Base-by-base conservation (phyloP, 37 sponge, comb jelly and placozoan species). In the Amphimedon queenslandica region DNA sequence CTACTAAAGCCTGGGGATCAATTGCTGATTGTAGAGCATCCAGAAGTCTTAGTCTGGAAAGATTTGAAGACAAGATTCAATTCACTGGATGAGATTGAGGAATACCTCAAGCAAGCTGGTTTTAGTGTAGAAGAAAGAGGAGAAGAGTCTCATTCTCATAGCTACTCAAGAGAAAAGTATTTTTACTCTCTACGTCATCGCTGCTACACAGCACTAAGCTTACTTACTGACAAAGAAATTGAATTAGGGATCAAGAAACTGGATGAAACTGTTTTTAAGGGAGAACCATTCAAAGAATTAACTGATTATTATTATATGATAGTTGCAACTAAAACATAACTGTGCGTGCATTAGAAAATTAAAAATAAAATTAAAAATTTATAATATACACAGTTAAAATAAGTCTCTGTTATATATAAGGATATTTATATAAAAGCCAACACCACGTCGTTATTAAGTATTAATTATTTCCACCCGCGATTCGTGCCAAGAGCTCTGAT, bases 191-290 rank as follows among this genome's bases (percentile, higher is more conserved):
- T 69, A 18, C 70, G 70, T 4, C 2, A 35, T 2, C 35, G 42
- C 23, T 1, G 2, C 21, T 69, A 13, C 34, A 2, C 70, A 11
- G 4, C 25, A 2, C 42, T 69, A n/a, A 23, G 2, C 21, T 2
- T 69, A 37, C 39, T 38, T 6, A 69, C 70, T 1, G 42, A 3
- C 2, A 42, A 38, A 8, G 70, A 69, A 69, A 69, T 69, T 69
- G 70, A 69, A 40, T 25, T 24, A 4, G 70, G 70, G 3, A 36
- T 69, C 5, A 6, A 38, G 1, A 42, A 69, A 69, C 42, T 69
- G 3, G 42, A 40, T 23, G 21, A 11, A 25, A 60, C 61, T 11
- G 13, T 18, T 18, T 13, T 47, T 47, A 8, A 13, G 13, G 51
- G 51, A 47, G 51, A 18, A 13, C 51, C 51, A 18, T 13, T 47